Evolutionary conservation across 2,113 vertebrate genomes (phyloP).

Genomic region (Salvelinus fontinalis): DNA sequence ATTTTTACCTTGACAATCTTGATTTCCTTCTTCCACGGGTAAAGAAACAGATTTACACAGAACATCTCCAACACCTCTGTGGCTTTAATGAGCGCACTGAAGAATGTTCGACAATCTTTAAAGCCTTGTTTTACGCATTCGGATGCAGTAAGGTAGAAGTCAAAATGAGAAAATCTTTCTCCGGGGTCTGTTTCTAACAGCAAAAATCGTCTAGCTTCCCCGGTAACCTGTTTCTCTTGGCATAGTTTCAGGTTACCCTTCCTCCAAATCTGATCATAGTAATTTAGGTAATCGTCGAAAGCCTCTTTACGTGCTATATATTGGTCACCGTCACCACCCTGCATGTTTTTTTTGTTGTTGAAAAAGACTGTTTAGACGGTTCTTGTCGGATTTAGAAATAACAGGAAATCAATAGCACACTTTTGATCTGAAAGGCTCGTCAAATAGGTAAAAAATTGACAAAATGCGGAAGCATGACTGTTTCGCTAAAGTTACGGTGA

Average conservation of each 20-base stretch:
- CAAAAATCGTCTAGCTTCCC: conserved; percentile 46
- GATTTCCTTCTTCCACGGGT: conserved; percentile 76
- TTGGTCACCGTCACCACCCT: conserved; percentile 37
- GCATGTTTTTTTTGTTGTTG: conserved; percentile 45
- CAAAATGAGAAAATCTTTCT: conserved; percentile 45
- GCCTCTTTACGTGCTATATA: conserved; percentile 35
- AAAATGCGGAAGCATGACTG: background rate
- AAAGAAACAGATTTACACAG: conserved; percentile 68
- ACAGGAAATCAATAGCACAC: background rate
- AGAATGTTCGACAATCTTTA: conserved; percentile 20
- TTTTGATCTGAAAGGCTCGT: background rate
- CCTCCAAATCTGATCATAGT: conserved; percentile 37
- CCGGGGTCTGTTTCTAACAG: conserved; percentile 11
- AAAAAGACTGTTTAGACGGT: background rate
- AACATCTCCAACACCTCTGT: conserved; percentile 66
- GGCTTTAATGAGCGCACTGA: conserved; percentile 53
- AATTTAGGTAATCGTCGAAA: conserved; percentile 45
- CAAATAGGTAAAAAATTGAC: background rate
- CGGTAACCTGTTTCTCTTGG: conserved; percentile 27
- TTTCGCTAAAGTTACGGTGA: background rate
- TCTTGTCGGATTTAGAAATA: background rate
- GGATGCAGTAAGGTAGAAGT: conserved; percentile 40
- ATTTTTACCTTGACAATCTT: conserved; percentile 62
- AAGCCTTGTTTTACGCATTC: background rate
- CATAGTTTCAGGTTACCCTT: conserved; percentile 31